These are phyloP conservation scores for Lordiphosa mommai DNA, from an alignment of 1,140 invertebrate species.

Conservation along the genomic window DNA sequence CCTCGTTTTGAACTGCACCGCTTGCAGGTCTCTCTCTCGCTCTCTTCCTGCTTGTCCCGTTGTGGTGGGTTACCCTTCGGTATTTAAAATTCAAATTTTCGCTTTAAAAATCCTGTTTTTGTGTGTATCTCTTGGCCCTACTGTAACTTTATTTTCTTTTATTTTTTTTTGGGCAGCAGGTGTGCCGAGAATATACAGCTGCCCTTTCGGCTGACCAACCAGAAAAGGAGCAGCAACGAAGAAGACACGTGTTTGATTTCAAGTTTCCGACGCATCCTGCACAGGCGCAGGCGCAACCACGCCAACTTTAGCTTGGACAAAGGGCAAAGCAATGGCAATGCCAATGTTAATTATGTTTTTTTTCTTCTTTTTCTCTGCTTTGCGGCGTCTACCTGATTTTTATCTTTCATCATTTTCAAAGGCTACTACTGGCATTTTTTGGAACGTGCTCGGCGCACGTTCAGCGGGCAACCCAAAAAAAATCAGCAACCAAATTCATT, in stretches of 20 bases:
- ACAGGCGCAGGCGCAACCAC: constrained; percentile 48
- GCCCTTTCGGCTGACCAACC: constrained; percentile 54
- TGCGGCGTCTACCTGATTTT: constrained; percentile 68
- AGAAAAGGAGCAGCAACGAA: constrained; percentile 41
- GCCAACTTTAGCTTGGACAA: constrained; percentile 20
- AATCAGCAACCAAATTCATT: constrained; percentile 28
- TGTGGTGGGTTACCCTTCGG: constrained; percentile 7
- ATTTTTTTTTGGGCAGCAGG: constrained; percentile 64
- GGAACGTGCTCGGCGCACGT: constrained; percentile 72
- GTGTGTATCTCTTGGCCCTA: constrained; percentile 32
- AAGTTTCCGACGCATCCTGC: constrained; percentile 66
- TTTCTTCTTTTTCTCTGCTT: constrained; percentile 20
- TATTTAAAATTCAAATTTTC: constrained; percentile 65
- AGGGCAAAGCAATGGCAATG: constrained; percentile 25
- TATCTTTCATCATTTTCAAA: constrained; percentile 61
- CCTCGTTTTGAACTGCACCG: constrained; percentile 15
- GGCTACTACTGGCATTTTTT: constrained; percentile 50
- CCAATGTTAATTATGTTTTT: constrained; percentile 66
- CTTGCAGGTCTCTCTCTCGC: neutral
- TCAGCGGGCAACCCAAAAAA: constrained; percentile 22
- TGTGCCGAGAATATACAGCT: constrained; percentile 50
- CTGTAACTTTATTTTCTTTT: constrained; percentile 65
- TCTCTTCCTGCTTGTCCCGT: neutral
- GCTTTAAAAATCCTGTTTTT: constrained; percentile 63
- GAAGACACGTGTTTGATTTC: constrained; percentile 75